Conservation (phyloP, 2,888 invertebrate species). For the Tetranychus truncatus region DNA sequence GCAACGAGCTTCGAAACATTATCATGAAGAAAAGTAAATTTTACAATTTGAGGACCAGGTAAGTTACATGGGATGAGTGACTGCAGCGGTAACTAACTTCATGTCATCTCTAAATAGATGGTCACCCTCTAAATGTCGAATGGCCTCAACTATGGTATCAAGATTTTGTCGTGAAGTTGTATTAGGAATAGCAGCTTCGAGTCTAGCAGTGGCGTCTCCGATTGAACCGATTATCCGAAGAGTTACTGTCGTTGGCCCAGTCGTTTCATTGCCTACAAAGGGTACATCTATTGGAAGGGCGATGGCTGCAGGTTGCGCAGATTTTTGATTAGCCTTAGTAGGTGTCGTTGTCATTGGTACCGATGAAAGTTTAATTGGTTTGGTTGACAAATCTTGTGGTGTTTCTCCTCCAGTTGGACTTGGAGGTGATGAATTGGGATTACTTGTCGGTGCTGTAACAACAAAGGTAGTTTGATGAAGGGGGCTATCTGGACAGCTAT, state of each 20-base stretch:
- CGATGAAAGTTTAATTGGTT: not conserved
- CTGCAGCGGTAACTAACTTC: not conserved
- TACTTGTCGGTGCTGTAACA: not conserved
- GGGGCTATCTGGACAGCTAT: constrained; percentile 22
- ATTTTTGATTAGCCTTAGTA: constrained; percentile 14
- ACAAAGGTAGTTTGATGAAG: constrained; percentile 6
- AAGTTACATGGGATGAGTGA: constrained; percentile 8
- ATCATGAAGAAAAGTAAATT: too few relatives aligned
- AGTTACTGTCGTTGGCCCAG: constrained; percentile 11
- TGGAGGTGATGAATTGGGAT: not conserved
- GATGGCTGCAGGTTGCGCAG: constrained; percentile 22
- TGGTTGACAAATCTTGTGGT: constrained; percentile 10
- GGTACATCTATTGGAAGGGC: constrained; percentile 24
- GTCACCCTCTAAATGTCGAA: constrained; percentile 88
- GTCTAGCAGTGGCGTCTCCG: not conserved
- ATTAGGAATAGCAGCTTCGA: constrained; percentile 16
- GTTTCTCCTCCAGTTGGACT: not conserved
- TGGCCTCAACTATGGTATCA: constrained; percentile 95
- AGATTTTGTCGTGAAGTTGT: constrained; percentile 74
- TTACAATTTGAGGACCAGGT: not conserved
- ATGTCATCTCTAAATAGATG: constrained; percentile 59
- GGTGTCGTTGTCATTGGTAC: constrained; percentile 4
- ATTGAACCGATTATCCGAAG: constrained; percentile 6
- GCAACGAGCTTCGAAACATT: too few relatives aligned
- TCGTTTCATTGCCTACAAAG: constrained; percentile 13